phyloP scores from a whole-genome alignment of 2,113 vertebrate genomes.

The Bungarus multicinctus region DNA sequence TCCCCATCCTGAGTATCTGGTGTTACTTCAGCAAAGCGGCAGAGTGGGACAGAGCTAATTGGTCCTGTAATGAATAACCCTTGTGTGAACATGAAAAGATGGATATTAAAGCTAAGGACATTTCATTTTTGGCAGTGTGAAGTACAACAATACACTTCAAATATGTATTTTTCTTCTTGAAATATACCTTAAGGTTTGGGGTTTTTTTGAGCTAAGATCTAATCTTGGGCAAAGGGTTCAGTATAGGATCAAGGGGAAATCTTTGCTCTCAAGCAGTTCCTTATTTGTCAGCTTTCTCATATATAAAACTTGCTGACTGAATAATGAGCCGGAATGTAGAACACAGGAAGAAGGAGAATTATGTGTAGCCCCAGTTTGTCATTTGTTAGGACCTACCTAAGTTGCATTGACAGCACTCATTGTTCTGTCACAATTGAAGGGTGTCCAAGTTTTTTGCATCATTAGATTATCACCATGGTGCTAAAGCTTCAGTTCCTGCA shows the following conservation, averaged over 20 bases:
- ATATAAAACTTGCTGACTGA: neutral
- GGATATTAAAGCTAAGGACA: neutral
- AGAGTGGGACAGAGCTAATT: neutral
- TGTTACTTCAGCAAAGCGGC: neutral
- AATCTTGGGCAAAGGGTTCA: neutral
- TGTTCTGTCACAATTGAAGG: conserved; percentile 60
- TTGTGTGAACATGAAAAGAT: neutral
- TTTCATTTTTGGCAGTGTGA: neutral
- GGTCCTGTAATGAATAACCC: neutral
- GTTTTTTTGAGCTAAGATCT: neutral
- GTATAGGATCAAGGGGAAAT: neutral
- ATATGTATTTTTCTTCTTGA: neutral
- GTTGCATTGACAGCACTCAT: conserved; percentile 50
- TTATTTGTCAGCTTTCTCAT: neutral
- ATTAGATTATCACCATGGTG: conserved; percentile 65
- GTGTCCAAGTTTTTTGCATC: conserved; percentile 64
- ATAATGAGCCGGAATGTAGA: neutral
- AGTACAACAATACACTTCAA: neutral
- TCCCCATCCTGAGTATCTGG: neutral
- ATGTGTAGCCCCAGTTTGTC: neutral
- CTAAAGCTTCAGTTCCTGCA: conserved; percentile 42
- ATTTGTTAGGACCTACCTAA: conserved; percentile 28
- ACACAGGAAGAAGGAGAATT: neutral
- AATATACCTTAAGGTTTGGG: neutral
- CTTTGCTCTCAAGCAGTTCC: neutral